Evolutionary conservation across 2,113 vertebrate genomes (phyloP), one percentile per base, ranked within the genome.

Genomic region (Ciconia boyciana): DNA sequence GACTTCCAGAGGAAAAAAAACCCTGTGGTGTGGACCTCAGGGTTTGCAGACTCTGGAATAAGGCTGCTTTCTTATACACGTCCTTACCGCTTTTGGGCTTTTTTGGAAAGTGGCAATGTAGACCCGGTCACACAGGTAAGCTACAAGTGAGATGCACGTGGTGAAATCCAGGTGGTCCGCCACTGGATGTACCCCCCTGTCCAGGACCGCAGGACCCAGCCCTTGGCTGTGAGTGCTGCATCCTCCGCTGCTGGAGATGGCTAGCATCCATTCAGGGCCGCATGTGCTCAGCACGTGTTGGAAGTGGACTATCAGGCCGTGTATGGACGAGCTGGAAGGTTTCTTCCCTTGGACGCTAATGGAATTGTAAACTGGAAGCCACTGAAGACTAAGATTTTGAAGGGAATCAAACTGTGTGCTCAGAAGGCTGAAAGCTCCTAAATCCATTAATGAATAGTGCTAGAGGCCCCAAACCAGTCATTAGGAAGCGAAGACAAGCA

Each of bases 61-160:
- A 61, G 48, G 39, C 41, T 83, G 46, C 55, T 69, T 29, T 52
- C 41, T 11, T 8, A 6, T 1, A 3, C 14, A 11, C 13, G 10
- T 41, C 64, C 55, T 43, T 31, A 31, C n/a, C 22, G 46, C 39
- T 76, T 39, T 62, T 4, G 14, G 29, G 29, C 4, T 43, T 26
- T 7, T 28, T 19, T 7, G 11, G 52, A 10, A 61, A 62, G n/a
- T 2, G 7, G 49, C 36, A 22, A 2, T 2, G 7, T 11, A 28
- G 64, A 41, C 24, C n/a, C 0, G 0, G 12, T 60, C 32, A 29
- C 48, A 4, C 7, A 39, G 54, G 19, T 21, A 9, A 41, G 41
- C 48, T 26, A 6, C 15, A 21, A 24, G 29, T 11, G 55, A 44
- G 49, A 26, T 24, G 57, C 9, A 4, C 11, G 0, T 3, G 13